Conservation (phyloP, 2,888 invertebrate species). For the Lasioglossum villosulum region DNA sequence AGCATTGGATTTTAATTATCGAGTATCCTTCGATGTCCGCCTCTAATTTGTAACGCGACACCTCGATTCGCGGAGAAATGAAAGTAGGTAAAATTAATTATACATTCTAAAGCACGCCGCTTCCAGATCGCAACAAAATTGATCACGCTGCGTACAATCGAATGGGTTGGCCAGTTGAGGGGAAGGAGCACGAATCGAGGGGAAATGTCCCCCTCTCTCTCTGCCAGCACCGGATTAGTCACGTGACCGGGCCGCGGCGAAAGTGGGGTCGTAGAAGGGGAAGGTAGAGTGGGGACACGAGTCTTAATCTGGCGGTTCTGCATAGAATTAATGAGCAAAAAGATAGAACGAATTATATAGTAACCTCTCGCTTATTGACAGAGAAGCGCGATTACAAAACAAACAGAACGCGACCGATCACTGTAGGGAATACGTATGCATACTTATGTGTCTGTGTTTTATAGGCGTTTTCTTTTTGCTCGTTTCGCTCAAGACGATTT, state of each 20-base stretch:
- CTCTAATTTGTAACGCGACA: slow-evolving; percentile 25
- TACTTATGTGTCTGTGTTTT: background rate
- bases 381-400: background rate
- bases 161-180: no score
- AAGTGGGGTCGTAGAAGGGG: no score
- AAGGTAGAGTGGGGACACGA: no score
- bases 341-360: background rate
- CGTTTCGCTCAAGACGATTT: background rate
- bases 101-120: slow-evolving; percentile 65
- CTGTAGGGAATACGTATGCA: background rate
- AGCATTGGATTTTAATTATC: background rate
- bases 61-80: slow-evolving; percentile 38
- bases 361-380: background rate
- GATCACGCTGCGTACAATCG: slow-evolving; percentile 8
- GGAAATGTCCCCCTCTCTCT: no score
- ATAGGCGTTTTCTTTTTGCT: background rate
- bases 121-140: slow-evolving; percentile 59
- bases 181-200: no score
- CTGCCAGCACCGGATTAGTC: no score
- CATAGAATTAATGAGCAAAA: background rate
- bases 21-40: slow-evolving; percentile 18
- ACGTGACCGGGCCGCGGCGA: no score
- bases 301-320: no score
- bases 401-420: background rate
- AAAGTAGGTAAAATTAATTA: slow-evolving; percentile 75